Conservation (phyloP, 2,888 invertebrate species). For the Xylota sylvarum region DNA sequence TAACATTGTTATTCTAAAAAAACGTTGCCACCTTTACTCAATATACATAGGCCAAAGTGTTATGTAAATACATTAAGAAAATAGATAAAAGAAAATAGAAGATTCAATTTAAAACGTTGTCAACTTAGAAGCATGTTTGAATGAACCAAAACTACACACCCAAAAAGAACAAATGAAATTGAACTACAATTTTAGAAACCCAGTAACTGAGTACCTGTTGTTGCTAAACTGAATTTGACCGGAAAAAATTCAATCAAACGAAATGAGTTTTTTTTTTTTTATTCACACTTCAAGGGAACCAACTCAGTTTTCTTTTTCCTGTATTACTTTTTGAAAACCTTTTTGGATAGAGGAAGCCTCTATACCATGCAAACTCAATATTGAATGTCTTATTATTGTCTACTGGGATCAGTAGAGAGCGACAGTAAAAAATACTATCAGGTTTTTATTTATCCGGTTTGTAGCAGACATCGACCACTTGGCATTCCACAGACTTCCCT, state of each 20-base stretch:
- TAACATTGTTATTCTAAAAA: no score
- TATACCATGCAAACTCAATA: constrained; percentile 3
- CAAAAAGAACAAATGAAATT: no score
- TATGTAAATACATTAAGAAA: no score
- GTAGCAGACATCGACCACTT: constrained; percentile 29
- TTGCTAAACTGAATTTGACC: neutral
- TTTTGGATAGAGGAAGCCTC: neutral
- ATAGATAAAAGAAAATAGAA: no score
- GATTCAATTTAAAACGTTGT: no score
- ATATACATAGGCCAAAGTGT: no score
- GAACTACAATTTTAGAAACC: no score
- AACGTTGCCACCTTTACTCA: no score
- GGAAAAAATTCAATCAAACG: neutral
- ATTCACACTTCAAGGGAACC: neutral
- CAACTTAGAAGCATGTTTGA: no score
- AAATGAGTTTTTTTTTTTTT: no score
- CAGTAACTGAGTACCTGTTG: no score
- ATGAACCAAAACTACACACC: no score
- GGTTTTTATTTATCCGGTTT: constrained; percentile 29
- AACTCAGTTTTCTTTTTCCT: neutral
- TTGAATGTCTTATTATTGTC: constrained; percentile 15
- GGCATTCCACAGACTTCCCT: constrained; percentile 2
- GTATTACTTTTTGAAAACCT: neutral
- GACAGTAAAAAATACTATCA: constrained; percentile 11
- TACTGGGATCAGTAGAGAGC: neutral